Percentiles rank a stretch among this genome's conserved stretches.
These are phyloP conservation scores for Zygogramma bicolorata DNA, from an alignment of 2,888 invertebrate genomes.

Conservation along the genomic window DNA sequence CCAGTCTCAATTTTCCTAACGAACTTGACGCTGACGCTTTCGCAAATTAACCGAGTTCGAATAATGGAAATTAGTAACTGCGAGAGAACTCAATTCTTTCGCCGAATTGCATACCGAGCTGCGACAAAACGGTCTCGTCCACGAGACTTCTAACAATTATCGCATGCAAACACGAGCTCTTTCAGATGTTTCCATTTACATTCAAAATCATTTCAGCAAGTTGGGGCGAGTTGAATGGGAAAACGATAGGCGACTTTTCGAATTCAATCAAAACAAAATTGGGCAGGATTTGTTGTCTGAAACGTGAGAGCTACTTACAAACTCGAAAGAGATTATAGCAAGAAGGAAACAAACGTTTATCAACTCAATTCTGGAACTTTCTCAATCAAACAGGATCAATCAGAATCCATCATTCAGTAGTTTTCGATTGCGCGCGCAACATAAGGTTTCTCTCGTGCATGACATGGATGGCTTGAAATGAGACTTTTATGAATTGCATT, in stretches of 20 bases:
- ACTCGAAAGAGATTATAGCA: too few species aligned
- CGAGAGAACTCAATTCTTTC: background rate
- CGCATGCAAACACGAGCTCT: background rate
- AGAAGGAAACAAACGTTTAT: too few species aligned
- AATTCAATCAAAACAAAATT: too few species aligned
- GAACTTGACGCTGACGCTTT: constrained; percentile 6
- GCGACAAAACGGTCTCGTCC: background rate
- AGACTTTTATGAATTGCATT: too few species aligned
- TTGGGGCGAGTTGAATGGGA: background rate
- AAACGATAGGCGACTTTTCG: background rate
- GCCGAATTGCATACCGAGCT: background rate
- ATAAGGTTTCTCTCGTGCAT: too few species aligned
- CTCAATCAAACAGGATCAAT: too few species aligned
- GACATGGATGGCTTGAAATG: too few species aligned
- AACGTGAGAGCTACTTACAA: too few species aligned
- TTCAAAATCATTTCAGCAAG: background rate
- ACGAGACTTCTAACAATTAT: background rate
- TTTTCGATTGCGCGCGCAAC: too few species aligned
- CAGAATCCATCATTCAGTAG: too few species aligned
- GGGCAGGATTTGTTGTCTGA: too few species aligned
- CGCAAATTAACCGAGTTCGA: background rate
- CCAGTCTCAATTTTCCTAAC: background rate
- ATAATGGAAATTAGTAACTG: background rate
- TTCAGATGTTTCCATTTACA: background rate
- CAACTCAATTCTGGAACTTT: too few species aligned